A percentile compares a stretch with the other conserved stretches of the same genome.
These are phyloP conservation scores for Prionailurus viverrinus DNA, from an alignment of 2,113 vertebrate species.

Conservation along the genomic window DNA sequence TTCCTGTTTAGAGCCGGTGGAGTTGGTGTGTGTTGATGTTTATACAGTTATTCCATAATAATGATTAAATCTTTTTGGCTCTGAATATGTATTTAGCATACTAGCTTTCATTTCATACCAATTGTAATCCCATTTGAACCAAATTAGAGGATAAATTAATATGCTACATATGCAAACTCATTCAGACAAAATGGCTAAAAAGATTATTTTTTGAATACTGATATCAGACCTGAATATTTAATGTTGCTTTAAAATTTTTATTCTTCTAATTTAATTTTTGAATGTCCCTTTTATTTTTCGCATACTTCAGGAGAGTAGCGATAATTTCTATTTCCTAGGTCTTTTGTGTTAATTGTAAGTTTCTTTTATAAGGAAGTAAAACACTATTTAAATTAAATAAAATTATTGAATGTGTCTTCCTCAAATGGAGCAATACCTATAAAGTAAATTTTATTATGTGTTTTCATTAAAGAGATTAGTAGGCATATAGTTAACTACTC, in stretches of 20 bases:
- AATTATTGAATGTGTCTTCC: slow-evolving; percentile 13
- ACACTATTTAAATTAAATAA: slow-evolving; percentile 37
- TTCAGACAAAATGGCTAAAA: slow-evolving; percentile 54
- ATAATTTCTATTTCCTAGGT: slow-evolving; percentile 24
- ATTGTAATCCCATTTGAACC: slow-evolving; percentile 1
- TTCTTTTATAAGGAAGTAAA: slow-evolving; percentile 56
- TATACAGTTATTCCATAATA: neutral
- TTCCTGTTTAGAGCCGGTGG: slow-evolving; percentile 1
- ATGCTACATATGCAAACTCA: slow-evolving; percentile 56
- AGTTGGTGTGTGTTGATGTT: neutral
- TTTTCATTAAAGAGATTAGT: slow-evolving; percentile 46
- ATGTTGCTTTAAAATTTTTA: slow-evolving; percentile 65
- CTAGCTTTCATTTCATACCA: slow-evolving; percentile 36
- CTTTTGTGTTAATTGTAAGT: slow-evolving; percentile 47
- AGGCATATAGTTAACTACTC: neutral
- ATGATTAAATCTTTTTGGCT: slow-evolving; percentile 57
- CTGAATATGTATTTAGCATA: slow-evolving; percentile 39
- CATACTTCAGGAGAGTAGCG: neutral
- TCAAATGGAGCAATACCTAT: neutral
- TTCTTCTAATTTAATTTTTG: slow-evolving; percentile 49
- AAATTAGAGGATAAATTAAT: slow-evolving; percentile 60
- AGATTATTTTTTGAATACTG: slow-evolving; percentile 50
- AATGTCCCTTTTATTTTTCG: slow-evolving; percentile 43
- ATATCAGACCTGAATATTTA: slow-evolving; percentile 52
- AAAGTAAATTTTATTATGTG: slow-evolving; percentile 19